Evolutionary conservation across 2,113 vertebrate genomes (phyloP).

Genomic region (Argyrosomus japonicus): DNA sequence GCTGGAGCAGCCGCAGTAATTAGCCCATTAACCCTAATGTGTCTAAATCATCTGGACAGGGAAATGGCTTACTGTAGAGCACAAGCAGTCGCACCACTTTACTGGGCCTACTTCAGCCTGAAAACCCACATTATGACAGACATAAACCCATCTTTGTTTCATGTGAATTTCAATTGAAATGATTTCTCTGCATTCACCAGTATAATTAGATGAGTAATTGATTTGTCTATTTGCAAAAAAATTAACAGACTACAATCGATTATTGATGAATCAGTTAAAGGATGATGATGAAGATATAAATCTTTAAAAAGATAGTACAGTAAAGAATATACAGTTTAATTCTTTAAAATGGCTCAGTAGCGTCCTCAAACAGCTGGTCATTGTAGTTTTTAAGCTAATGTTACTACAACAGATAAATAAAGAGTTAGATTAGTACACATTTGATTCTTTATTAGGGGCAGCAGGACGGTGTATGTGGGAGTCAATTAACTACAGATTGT

Average conservation of each 20-base stretch:
- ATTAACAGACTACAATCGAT: background rate
- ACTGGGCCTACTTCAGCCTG: constrained; percentile 28
- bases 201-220: background rate
- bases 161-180: background rate
- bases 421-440: background rate
- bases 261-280: background rate
- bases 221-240: background rate
- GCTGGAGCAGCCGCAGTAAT: constrained; percentile 67
- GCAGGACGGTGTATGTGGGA: background rate
- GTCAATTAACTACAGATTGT: no score
- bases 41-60: constrained; percentile 67
- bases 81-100: constrained; percentile 36
- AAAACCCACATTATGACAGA: constrained; percentile 35
- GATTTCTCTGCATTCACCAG: background rate
- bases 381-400: background rate
- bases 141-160: constrained; percentile 17
- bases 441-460: background rate
- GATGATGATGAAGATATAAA: background rate
- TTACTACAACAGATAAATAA: background rate
- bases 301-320: background rate
- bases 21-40: constrained; percentile 77
- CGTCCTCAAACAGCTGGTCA: background rate
- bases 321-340: background rate
- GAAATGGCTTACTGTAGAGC: constrained; percentile 52
- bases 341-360: background rate